A percentile compares a stretch with the other conserved stretches of the same genome.
These are phyloP conservation scores for Aphodius sticticus DNA, from an alignment of 2,888 invertebrate genomes.

Conservation along the genomic window DNA sequence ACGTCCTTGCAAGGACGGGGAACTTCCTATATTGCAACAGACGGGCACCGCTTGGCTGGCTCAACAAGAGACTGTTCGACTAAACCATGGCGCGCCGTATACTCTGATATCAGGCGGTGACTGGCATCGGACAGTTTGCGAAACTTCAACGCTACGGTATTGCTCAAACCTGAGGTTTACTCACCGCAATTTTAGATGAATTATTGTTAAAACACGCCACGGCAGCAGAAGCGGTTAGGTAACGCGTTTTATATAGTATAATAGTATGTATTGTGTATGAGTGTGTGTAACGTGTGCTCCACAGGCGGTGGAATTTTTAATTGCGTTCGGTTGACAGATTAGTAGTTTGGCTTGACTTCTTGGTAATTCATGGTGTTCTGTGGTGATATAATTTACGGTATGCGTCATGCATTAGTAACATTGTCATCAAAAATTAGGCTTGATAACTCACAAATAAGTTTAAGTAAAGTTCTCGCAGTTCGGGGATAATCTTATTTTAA, in stretches of 20 bases:
- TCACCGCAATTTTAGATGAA: constrained; percentile 4
- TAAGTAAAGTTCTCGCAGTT: no score
- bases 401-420: background rate
- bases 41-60: background rate
- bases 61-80: constrained; percentile 4
- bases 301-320: background rate
- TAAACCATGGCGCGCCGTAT: background rate
- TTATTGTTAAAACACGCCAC: constrained; percentile 4
- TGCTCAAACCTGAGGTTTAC: background rate
- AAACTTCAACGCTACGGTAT: background rate
- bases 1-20: constrained; percentile 25
- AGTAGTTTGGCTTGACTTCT: background rate
- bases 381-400: background rate
- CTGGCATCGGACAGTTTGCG: background rate
- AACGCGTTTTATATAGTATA: background rate
- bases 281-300: background rate
- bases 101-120: background rate
- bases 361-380: background rate
- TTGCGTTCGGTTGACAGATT: background rate
- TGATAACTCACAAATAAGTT: no score
- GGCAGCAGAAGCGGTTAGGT: background rate
- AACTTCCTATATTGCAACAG: constrained; percentile 24
- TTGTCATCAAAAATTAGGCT: no score
- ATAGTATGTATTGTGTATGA: background rate
- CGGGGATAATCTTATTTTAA: no score